Percentiles rank a stretch among this genome's conserved stretches.
phyloP scores from a whole-genome alignment of 2,113 vertebrate genomes.

The Oryzias javanicus region DNA sequence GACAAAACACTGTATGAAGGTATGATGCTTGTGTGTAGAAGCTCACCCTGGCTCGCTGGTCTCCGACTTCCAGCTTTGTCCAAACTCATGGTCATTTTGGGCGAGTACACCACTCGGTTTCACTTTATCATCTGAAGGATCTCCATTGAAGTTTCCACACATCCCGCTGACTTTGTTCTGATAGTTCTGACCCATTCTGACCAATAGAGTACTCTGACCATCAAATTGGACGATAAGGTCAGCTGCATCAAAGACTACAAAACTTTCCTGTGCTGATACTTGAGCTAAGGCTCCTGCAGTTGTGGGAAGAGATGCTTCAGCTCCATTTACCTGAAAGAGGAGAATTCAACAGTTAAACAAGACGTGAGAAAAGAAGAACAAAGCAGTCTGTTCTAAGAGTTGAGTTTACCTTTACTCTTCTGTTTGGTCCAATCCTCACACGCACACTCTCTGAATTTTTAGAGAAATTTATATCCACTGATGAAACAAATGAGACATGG shows the following conservation, averaged over 20 bases:
- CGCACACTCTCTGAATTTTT: slow-evolving; percentile 3
- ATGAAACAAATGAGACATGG: slow-evolving; percentile 65
- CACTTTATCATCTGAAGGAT: slow-evolving; percentile 68
- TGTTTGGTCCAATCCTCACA: slow-evolving; percentile 57
- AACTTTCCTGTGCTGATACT: slow-evolving; percentile 31
- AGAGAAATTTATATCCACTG: slow-evolving; percentile 65
- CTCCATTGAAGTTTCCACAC: slow-evolving; percentile 71
- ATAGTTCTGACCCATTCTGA: slow-evolving; percentile 33
- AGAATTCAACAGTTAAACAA: not conserved
- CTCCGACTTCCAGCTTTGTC: slow-evolving; percentile 66
- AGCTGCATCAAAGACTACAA: slow-evolving; percentile 39
- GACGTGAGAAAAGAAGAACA: not conserved
- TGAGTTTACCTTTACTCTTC: slow-evolving; percentile 53
- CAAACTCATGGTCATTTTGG: slow-evolving; percentile 61
- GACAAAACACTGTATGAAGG: not conserved
- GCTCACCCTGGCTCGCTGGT: slow-evolving; percentile 58
- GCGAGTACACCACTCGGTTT: slow-evolving; percentile 56
- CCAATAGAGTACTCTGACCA: slow-evolving; percentile 51
- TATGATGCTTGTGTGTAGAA: not conserved
- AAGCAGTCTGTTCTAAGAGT: not conserved
- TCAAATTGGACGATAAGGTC: slow-evolving; percentile 63
- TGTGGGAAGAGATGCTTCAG: slow-evolving; percentile 27
- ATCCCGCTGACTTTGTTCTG: slow-evolving; percentile 55
- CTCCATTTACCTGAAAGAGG: slow-evolving; percentile 58
- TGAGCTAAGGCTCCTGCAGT: slow-evolving; percentile 31